Conservation (phyloP, 2,797 vertebrate genomes). For the Mormyrus proboscirostris region DNA sequence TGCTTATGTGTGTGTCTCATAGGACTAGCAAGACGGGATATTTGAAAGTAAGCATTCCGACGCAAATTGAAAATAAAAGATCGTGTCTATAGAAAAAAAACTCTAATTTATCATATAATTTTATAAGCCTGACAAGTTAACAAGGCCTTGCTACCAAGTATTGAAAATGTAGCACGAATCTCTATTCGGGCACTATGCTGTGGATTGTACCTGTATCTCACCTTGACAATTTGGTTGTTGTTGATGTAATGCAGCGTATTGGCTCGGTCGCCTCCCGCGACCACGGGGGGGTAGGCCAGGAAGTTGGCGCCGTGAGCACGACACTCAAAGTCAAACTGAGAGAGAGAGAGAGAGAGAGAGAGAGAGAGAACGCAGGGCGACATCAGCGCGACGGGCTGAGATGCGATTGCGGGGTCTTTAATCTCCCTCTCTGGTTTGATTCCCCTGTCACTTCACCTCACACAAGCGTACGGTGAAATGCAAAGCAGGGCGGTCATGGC, state of each 20-base stretch:
- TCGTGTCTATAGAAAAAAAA: not conserved
- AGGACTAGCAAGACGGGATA: not conserved
- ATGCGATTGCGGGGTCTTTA: not conserved
- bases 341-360: not conserved
- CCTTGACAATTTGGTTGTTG: conserved; percentile 95
- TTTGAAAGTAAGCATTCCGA: not conserved
- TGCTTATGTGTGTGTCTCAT: not conserved
- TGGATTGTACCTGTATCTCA: conserved; percentile 57
- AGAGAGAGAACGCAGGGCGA: not conserved
- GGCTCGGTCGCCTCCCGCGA: conserved; percentile 89
- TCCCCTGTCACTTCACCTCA: not conserved
- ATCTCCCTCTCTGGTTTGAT: not conserved
- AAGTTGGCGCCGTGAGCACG: conserved; percentile 88
- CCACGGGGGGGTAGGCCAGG: conserved; percentile 93
- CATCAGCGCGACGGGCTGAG: not conserved
- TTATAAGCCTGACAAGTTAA: not conserved
- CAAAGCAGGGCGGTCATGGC: not conserved
- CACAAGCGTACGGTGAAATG: not conserved
- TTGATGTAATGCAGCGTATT: conserved; percentile 97
- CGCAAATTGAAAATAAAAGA: not conserved
- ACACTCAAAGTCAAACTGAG: conserved; percentile 94
- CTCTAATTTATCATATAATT: not conserved
- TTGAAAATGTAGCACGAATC: not conserved
- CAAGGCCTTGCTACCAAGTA: not conserved
- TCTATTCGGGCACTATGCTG: not conserved